These are phyloP conservation scores for Nesoenas mayeri DNA, from an alignment of 2,113 vertebrate genomes.

Conservation along the genomic window DNA sequence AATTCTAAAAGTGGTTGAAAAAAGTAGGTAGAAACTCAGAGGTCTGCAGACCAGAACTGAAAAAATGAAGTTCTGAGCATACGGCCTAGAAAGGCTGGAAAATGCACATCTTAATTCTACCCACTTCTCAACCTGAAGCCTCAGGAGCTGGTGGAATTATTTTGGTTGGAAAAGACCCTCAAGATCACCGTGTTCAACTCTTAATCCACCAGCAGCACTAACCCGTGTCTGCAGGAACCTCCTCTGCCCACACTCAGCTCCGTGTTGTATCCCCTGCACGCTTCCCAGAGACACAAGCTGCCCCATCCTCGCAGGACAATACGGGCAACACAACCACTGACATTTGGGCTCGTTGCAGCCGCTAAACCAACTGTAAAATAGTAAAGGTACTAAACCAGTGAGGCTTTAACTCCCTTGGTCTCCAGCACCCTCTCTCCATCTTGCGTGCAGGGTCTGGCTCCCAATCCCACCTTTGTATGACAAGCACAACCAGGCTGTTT, in stretches of 20 bases:
- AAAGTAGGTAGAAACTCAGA: not conserved
- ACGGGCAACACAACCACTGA: not conserved
- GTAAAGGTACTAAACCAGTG: not conserved
- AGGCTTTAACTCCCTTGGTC: not conserved
- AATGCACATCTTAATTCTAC: fast-evolving
- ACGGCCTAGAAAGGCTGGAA: not conserved
- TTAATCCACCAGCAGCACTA: no score
- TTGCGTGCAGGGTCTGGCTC: not conserved
- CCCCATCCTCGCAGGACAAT: not conserved
- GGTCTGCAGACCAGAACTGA: not conserved
- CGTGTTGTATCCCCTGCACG: fast-evolving
- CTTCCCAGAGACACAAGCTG: not conserved
- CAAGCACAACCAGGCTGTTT: not conserved
- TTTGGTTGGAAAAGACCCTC: no score
- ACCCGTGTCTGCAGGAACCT: no score
- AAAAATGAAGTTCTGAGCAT: not conserved
- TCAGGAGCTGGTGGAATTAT: not conserved
- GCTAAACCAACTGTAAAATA: not conserved
- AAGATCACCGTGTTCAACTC: no score
- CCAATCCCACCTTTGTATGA: not conserved
- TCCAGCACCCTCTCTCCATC: not conserved
- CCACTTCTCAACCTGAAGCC: not conserved
- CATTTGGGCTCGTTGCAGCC: not conserved
- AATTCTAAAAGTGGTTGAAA: not conserved
- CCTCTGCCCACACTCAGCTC: not conserved